Conservation (phyloP, 1,140 invertebrate species). For the Oedothorax gibbosus region DNA sequence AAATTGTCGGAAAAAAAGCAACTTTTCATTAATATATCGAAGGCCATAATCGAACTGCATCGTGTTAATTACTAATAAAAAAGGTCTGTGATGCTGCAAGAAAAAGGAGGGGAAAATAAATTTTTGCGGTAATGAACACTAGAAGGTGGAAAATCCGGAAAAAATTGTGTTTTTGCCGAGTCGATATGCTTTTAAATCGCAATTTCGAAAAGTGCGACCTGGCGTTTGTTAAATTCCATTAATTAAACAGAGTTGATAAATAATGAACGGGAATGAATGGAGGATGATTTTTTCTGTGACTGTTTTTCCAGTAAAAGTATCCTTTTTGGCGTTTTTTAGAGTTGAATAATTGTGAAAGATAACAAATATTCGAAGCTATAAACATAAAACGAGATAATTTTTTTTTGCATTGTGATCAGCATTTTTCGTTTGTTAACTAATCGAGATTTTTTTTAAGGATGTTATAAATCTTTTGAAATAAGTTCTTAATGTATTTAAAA, state of each 20-base stretch:
- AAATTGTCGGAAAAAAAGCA: constrained; percentile 8
- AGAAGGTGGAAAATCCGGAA: neutral
- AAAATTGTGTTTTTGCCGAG: constrained; percentile 16
- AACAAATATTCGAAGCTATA: constrained; percentile 20
- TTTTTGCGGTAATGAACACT: neutral
- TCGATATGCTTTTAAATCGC: constrained; percentile 57
- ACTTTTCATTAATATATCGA: constrained; percentile 3
- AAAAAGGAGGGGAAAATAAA: neutral
- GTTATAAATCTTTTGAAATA: too few species aligned
- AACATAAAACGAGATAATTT: constrained; percentile 31
- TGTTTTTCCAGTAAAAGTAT: constrained; percentile 30
- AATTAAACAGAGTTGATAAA: constrained; percentile 50
- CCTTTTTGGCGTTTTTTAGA: constrained; percentile 15
- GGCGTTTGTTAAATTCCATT: constrained; percentile 46
- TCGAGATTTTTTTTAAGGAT: neutral
- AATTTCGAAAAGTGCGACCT: constrained; percentile 53
- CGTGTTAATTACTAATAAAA: constrained; percentile 59
- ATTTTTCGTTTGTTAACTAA: constrained; percentile 11
- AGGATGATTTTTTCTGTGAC: constrained; percentile 5
- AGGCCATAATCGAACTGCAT: constrained; percentile 35
- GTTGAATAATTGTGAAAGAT: constrained; percentile 20
- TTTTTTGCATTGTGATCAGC: neutral
- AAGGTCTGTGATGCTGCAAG: constrained; percentile 33
- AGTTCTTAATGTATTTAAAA: too few species aligned
- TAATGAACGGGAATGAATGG: constrained; percentile 4